Conservation (phyloP, 2,113 vertebrate species). For the Oenanthe melanoleuca region DNA sequence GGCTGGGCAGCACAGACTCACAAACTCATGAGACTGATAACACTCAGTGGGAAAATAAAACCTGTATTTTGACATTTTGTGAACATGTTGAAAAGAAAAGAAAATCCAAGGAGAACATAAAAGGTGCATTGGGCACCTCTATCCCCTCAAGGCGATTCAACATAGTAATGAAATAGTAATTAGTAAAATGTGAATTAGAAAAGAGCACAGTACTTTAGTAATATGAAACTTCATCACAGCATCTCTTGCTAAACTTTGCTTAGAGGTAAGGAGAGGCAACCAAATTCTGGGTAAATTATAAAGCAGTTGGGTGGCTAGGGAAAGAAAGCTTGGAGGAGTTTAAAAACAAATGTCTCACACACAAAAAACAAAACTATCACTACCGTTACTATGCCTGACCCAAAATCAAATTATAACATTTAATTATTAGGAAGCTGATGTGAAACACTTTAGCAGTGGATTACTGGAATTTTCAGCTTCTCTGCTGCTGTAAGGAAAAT, state of each 20-base stretch:
- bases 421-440: neutral
- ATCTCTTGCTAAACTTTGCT: slow-evolving; percentile 49
- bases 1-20: neutral
- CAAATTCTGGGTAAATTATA: slow-evolving; percentile 3
- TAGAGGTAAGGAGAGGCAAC: slow-evolving; percentile 32
- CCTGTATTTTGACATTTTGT: neutral
- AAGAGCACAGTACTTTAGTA: neutral
- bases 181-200: neutral
- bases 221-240: neutral
- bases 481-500: neutral
- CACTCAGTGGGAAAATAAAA: neutral
- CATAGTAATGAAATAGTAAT: neutral
- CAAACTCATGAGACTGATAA: neutral
- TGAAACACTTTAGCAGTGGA: neutral
- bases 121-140: neutral
- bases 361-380: neutral
- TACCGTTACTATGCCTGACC: neutral
- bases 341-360: neutral
- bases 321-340: neutral
- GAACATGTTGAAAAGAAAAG: neutral
- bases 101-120: neutral
- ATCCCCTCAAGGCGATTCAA: slow-evolving; percentile 13
- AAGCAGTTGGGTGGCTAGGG: neutral
- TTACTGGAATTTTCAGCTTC: neutral
- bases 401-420: neutral